phyloP scores from a whole-genome alignment of 1,140 invertebrate genomes.

The Ceratoteleas bidentatus region DNA sequence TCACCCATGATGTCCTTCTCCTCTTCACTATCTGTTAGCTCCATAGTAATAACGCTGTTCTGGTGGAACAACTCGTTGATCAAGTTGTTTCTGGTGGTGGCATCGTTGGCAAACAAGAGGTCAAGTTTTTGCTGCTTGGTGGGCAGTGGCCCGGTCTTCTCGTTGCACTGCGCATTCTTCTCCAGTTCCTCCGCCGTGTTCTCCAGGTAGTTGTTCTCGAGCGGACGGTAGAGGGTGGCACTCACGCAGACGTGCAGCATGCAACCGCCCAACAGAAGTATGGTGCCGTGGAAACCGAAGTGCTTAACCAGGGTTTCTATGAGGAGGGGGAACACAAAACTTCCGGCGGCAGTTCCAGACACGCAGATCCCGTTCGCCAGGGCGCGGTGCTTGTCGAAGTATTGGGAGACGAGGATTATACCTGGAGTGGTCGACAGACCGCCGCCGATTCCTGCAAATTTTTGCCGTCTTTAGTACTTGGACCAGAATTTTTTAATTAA shows the following conservation, averaged over 20 bases:
- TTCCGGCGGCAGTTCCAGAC: conserved; percentile 89
- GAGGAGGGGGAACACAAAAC: conserved; percentile 88
- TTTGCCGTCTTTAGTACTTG: too few species aligned
- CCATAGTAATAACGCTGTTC: conserved; percentile 72
- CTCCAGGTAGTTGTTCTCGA: conserved; percentile 82
- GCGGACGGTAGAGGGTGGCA: conserved; percentile 86
- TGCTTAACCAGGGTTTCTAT: conserved; percentile 86
- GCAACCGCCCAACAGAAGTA: conserved; percentile 88
- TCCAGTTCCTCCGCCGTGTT: conserved; percentile 58
- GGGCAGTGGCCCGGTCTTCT: conserved; percentile 54
- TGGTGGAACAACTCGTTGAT: conserved; percentile 83
- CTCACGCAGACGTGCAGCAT: conserved; percentile 89
- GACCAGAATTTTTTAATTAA: too few species aligned
- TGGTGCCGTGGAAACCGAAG: conserved; percentile 87
- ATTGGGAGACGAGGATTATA: conserved; percentile 89
- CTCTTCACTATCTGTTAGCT: conserved; percentile 82
- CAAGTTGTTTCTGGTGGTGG: conserved; percentile 80
- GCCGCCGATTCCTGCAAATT: conserved; percentile 86
- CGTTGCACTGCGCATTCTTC: conserved; percentile 70
- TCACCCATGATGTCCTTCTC: conserved; percentile 83
- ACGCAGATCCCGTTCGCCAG: conserved; percentile 90
- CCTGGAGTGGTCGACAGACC: conserved; percentile 89
- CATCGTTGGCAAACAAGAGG: conserved; percentile 82
- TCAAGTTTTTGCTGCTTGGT: conserved; percentile 80
- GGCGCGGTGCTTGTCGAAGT: conserved; percentile 90